A percentile compares a stretch with the other conserved stretches of the same genome.
These are phyloP conservation scores for Pelvicachromis taeniatus DNA, from an alignment of 2,113 vertebrate species.

Conservation along the genomic window DNA sequence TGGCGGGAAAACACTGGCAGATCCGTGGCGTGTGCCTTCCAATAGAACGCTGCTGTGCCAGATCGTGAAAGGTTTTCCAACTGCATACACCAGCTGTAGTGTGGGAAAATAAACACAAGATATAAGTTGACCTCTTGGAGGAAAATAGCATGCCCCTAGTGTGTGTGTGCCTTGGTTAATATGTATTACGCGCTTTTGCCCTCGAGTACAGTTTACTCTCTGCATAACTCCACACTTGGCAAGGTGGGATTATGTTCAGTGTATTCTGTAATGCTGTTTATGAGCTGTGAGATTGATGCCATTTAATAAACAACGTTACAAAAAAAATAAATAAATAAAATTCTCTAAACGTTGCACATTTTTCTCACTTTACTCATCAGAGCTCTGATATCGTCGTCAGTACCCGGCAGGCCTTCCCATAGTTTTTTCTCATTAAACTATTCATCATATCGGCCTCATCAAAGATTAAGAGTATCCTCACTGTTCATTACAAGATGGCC, in stretches of 20 bases:
- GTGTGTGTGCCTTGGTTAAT: neutral
- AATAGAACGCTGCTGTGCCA: constrained; percentile 33
- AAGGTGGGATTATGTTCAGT: neutral
- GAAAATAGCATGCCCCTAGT: neutral
- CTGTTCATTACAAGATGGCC: constrained; percentile 63
- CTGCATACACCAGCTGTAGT: constrained; percentile 48
- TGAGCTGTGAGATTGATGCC: neutral
- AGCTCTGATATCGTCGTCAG: constrained; percentile 33
- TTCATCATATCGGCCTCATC: constrained; percentile 64
- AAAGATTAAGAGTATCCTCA: constrained; percentile 66
- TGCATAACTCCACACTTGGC: neutral
- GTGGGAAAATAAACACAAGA: constrained; percentile 12
- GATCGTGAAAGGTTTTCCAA: constrained; percentile 32
- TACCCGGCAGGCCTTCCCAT: constrained; percentile 26
- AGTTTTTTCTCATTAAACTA: constrained; percentile 55
- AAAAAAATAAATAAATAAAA: neutral
- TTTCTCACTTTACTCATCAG: neutral
- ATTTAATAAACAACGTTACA: constrained; percentile 34
- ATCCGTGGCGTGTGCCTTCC: constrained; percentile 18
- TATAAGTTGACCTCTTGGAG: neutral
- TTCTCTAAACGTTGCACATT: neutral
- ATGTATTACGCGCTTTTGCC: neutral
- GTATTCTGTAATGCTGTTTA: constrained; percentile 2
- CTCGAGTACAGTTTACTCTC: neutral
- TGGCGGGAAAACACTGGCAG: constrained; percentile 48